Evolutionary conservation across 2,113 vertebrate species (phyloP).

Genomic region (Murina feae): DNA sequence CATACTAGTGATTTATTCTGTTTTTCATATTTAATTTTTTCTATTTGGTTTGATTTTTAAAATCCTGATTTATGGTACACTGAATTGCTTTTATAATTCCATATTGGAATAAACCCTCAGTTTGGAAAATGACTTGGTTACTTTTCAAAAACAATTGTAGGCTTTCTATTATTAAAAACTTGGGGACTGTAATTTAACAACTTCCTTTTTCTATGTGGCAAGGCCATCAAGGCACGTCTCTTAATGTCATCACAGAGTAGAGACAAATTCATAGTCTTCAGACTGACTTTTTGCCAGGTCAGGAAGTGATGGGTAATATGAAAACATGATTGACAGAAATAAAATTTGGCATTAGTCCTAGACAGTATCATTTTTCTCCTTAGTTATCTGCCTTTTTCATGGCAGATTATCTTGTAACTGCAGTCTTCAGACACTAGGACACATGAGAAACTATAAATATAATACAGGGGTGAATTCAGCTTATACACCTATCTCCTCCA

Average conservation of each 20-base stretch:
- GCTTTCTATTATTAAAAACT: neutral
- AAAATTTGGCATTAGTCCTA: constrained; percentile 51
- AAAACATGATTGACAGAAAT: constrained; percentile 62
- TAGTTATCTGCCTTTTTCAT: constrained; percentile 1
- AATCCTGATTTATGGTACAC: neutral
- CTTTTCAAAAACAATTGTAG: constrained; percentile 26
- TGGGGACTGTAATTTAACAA: neutral
- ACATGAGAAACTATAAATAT: constrained; percentile 15
- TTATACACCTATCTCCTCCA: neutral
- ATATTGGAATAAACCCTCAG: neutral
- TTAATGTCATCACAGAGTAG: constrained; percentile 9
- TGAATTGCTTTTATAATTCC: constrained; percentile 1
- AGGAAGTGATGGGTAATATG: constrained; percentile 52
- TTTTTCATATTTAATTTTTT: constrained; percentile 24
- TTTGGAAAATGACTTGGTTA: constrained; percentile 34
- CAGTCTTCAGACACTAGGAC: neutral
- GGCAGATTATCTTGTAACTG: constrained; percentile 4
- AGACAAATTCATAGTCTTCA: constrained; percentile 50
- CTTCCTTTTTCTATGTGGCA: constrained; percentile 1
- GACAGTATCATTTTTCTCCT: constrained; percentile 46
- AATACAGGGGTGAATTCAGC: neutral
- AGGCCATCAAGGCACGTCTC: neutral
- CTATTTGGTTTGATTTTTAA: constrained; percentile 2
- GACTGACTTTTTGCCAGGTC: constrained; percentile 48
- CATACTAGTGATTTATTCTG: neutral